Percentiles rank a stretch among this genome's conserved stretches.
These are phyloP conservation scores for Psittacus erithacus DNA, from an alignment of 2,113 vertebrate genomes.

Conservation along the genomic window DNA sequence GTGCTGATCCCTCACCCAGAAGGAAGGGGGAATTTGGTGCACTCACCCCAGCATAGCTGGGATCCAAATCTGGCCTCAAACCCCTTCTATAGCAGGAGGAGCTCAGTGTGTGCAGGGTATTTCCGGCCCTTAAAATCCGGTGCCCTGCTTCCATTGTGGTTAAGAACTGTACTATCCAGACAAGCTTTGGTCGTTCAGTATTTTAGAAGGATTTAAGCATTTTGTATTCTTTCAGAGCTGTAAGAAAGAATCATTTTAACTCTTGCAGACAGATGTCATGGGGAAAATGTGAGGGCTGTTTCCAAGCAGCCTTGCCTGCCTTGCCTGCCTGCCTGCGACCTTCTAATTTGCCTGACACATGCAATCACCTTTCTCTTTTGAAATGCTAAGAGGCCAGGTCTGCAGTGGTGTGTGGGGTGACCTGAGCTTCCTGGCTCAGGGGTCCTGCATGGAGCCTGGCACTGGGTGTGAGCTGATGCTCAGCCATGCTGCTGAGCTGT, in stretches of 20 bases:
- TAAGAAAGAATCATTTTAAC: slow-evolving; percentile 23
- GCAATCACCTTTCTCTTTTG: neutral
- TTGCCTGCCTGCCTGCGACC: neutral
- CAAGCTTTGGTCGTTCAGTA: neutral
- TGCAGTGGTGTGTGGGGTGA: neutral
- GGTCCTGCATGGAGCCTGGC: neutral
- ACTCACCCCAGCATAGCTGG: neutral
- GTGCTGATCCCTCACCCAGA: neutral
- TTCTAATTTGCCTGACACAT: slow-evolving; percentile 2
- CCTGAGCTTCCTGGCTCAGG: neutral
- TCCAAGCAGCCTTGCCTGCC: neutral
- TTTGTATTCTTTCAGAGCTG: slow-evolving; percentile 31
- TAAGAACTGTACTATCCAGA: neutral
- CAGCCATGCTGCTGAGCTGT: neutral
- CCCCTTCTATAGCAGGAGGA: neutral
- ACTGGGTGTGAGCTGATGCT: fast-evolving
- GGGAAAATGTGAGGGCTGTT: slow-evolving; percentile 5
- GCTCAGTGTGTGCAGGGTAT: neutral
- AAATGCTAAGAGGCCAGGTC: neutral
- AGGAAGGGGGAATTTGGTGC: neutral
- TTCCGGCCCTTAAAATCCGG: neutral
- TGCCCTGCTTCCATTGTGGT: neutral
- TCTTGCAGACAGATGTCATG: neutral
- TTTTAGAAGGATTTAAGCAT: slow-evolving; percentile 20
- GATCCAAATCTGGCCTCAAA: neutral